Percentiles rank a stretch among this genome's conserved stretches.
phyloP scores from a whole-genome alignment of 2,113 vertebrate species.

The Lathamus discolor region DNA sequence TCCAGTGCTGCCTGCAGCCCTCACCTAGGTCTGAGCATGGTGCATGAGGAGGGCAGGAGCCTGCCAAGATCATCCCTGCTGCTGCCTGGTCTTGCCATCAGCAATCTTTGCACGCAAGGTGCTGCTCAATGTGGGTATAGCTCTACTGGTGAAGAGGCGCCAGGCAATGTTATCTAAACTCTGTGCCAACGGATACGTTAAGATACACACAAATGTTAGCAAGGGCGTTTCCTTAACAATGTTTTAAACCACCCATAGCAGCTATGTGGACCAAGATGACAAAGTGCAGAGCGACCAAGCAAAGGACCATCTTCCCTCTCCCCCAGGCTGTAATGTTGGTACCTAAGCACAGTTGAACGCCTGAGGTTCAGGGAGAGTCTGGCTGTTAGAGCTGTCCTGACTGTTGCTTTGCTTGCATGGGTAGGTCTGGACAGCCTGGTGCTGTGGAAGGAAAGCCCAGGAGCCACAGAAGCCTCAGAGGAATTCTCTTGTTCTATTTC shows the following conservation, averaged over 20 bases:
- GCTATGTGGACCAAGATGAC: background rate
- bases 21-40: background rate
- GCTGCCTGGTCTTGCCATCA: background rate
- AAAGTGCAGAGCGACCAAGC: background rate
- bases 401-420: background rate
- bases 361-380: background rate
- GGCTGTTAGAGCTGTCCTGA: background rate
- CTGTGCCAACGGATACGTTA: background rate
- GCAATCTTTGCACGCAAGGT: background rate
- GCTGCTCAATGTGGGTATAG: background rate
- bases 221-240: background rate
- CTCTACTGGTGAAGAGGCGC: background rate
- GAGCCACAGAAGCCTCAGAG: background rate
- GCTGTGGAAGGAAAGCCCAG: background rate
- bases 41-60: background rate
- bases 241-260: background rate
- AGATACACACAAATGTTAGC: background rate
- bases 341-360: background rate
- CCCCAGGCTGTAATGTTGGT: background rate
- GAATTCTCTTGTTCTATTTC: conserved; percentile 37
- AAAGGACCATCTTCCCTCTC: background rate
- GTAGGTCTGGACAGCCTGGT: background rate
- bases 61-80: background rate
- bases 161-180: background rate
- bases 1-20: background rate